Conservation (phyloP, 2,888 invertebrate genomes). For the Lepeophtheirus nordmannii region DNA sequence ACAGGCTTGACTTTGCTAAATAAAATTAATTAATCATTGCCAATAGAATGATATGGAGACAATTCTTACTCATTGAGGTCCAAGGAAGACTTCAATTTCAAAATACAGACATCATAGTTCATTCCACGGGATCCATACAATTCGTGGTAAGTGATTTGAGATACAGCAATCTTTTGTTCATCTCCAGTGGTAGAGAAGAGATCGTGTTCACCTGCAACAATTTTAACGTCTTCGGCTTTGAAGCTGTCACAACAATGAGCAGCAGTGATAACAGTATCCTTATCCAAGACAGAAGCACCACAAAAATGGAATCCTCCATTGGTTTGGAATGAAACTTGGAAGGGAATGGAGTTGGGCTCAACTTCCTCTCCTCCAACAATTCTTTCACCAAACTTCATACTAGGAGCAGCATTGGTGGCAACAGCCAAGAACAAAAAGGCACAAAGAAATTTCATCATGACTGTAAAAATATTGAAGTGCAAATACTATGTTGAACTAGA, state of each 20-base stretch:
- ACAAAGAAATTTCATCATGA: neutral
- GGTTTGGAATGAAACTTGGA: constrained; percentile 16
- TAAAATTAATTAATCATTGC: too few species aligned
- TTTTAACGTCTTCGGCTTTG: constrained; percentile 28
- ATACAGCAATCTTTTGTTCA: constrained; percentile 24
- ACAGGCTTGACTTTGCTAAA: constrained; percentile 20
- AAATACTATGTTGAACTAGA: too few species aligned
- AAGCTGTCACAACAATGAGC: constrained; percentile 31
- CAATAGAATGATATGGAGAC: neutral
- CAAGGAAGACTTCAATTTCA: constrained; percentile 41
- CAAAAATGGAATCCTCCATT: constrained; percentile 30
- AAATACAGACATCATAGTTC: constrained; percentile 61
- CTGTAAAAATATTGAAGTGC: too few species aligned
- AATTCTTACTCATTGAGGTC: constrained; percentile 25
- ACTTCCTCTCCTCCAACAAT: constrained; percentile 15
- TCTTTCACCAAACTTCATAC: neutral
- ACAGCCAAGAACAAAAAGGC: neutral
- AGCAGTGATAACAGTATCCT: constrained; percentile 31
- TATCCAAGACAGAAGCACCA: constrained; percentile 31
- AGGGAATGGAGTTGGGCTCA: constrained; percentile 14
- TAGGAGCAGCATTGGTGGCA: neutral
- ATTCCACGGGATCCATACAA: constrained; percentile 46
- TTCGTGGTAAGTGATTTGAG: constrained; percentile 48
- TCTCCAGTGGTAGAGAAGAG: constrained; percentile 31
- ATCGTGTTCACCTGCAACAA: constrained; percentile 33